Conservation (phyloP, 2,888 invertebrate genomes). For the Torymus texanus region DNA sequence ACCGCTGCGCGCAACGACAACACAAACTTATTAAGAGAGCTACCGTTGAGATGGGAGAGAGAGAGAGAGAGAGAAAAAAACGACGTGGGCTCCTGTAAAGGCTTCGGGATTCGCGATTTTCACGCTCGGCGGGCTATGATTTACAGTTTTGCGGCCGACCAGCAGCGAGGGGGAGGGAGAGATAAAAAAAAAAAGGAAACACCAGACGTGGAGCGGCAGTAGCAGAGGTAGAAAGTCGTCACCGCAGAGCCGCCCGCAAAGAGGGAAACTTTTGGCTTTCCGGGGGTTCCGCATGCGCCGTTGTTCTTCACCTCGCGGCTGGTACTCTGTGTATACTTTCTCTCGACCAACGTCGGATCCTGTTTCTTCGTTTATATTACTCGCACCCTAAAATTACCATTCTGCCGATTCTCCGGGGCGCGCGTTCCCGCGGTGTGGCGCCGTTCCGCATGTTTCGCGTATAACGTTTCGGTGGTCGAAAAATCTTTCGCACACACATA, state of each 20-base stretch:
- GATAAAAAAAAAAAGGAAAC: background rate
- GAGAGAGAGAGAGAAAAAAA: background rate
- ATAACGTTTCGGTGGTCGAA: background rate
- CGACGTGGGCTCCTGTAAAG: too few species aligned
- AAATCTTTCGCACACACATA: background rate
- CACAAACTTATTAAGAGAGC: background rate
- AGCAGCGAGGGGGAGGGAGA: background rate
- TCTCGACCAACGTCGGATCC: too few species aligned
- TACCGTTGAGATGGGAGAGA: background rate
- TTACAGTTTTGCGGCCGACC: conserved; percentile 34
- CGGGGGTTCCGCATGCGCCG: background rate
- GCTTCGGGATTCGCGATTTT: conserved; percentile 17
- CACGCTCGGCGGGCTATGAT: conserved; percentile 29
- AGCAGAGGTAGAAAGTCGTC: conserved; percentile 4
- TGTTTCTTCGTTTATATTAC: background rate
- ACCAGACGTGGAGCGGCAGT: background rate
- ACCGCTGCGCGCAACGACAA: conserved; percentile 19
- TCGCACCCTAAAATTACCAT: background rate
- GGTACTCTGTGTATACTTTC: background rate
- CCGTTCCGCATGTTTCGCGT: background rate
- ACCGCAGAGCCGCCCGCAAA: conserved; percentile 28
- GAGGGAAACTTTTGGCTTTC: background rate
- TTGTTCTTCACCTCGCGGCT: conserved; percentile 7
- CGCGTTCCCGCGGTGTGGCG: background rate
- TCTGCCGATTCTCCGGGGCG: background rate